Percentiles rank a stretch among this genome's conserved stretches.
These are phyloP conservation scores for Campoplex nolae DNA, from an alignment of 2,888 invertebrate genomes.

Conservation along the genomic window DNA sequence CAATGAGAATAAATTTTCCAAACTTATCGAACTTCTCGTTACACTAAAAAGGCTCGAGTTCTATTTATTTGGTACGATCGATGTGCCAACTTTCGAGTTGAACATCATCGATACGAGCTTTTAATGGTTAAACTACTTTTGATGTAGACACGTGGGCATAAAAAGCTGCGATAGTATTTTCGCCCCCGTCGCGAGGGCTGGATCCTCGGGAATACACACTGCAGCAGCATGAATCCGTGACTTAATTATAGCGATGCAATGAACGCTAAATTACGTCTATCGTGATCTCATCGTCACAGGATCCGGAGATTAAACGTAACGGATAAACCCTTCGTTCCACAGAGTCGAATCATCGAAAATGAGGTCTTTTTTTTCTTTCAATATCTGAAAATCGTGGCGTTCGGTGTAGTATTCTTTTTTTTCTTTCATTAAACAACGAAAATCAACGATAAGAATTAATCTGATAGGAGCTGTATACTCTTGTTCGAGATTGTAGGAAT, in stretches of 20 bases:
- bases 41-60: neutral
- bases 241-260: conserved; percentile 64
- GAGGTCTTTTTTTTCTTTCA: too few species aligned
- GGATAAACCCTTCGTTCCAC: neutral
- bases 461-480: neutral
- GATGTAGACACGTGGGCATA: conserved; percentile 10
- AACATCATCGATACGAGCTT: conserved; percentile 15
- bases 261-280: neutral
- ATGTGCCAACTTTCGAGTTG: neutral
- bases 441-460: neutral
- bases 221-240: conserved; percentile 39
- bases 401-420: neutral
- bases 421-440: neutral
- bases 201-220: conserved; percentile 17
- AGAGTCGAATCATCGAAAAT: neutral
- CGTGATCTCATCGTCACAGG: neutral
- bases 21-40: neutral
- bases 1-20: neutral
- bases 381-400: too few species aligned
- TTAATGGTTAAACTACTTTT: neutral
- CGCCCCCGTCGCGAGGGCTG: conserved; percentile 19
- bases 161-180: conserved; percentile 18
- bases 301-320: neutral
- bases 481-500: neutral
- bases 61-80: neutral